phyloP scores from a whole-genome alignment of 1,140 invertebrate species.

The Heliconius congener region DNA sequence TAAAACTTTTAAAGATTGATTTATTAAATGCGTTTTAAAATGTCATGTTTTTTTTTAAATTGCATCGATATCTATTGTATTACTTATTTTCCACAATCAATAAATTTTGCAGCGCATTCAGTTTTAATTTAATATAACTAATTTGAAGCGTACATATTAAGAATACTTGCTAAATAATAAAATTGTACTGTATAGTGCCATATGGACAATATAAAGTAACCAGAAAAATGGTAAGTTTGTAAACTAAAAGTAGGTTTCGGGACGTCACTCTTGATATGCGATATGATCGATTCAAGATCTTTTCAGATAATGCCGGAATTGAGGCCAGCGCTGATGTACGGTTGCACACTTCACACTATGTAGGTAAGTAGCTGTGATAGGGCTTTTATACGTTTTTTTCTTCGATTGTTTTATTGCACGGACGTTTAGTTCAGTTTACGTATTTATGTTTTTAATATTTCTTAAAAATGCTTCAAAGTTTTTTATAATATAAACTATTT shows the following conservation, averaged over 20 bases:
- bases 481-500: conserved; percentile 14
- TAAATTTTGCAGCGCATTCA: not conserved
- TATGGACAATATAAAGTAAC: not conserved
- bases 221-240: conserved; percentile 36
- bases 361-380: conserved; percentile 15
- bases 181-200: not conserved
- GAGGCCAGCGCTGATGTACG: conserved; percentile 53
- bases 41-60: not conserved
- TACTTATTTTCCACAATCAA: not conserved
- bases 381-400: not conserved
- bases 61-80: not conserved
- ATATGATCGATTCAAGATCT: conserved; percentile 65
- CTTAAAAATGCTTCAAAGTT: not conserved
- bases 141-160: not conserved
- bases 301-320: conserved; percentile 62
- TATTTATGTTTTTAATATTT: not conserved
- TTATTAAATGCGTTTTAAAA: not conserved
- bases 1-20: not conserved
- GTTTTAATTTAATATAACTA: too few species aligned
- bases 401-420: not conserved
- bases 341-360: conserved; percentile 20
- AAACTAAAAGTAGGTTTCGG: conserved; percentile 51
- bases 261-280: conserved; percentile 60
- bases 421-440: not conserved
- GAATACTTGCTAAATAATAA: not conserved